A percentile compares a stretch with the other conserved stretches of the same genome.
Conservation (phyloP, 2,888 invertebrate species). For the Anagyrus pseudococci region DNA sequence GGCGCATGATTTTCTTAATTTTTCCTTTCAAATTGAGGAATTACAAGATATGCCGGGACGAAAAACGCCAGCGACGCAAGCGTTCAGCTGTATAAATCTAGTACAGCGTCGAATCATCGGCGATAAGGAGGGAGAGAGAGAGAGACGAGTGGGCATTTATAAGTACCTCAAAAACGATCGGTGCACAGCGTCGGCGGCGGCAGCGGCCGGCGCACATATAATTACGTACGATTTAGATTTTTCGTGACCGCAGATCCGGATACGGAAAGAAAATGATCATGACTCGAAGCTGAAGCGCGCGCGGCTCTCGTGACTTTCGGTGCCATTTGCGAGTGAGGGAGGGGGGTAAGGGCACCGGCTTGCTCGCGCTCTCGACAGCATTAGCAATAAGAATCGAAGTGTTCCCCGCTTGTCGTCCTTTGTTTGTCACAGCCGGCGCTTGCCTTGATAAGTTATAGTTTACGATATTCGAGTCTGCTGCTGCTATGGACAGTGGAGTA, state of each 20-base stretch:
- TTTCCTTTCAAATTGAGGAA: constrained; percentile 23
- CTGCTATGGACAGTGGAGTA: background rate
- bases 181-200: background rate
- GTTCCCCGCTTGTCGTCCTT: constrained; percentile 13
- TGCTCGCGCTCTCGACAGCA: constrained; percentile 21
- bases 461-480: constrained; percentile 13
- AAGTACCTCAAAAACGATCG: constrained; percentile 33
- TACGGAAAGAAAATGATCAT: constrained; percentile 39
- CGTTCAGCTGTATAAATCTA: background rate
- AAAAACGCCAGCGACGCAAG: constrained; percentile 2
- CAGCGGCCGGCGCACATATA: constrained; percentile 23
- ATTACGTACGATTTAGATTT: constrained; percentile 41
- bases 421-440: constrained; percentile 34
- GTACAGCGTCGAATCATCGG: background rate
- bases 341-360: too few species aligned
- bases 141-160: constrained; percentile 25
- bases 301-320: constrained; percentile 21
- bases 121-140: background rate
- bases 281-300: constrained; percentile 29
- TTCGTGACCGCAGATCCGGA: constrained; percentile 40
- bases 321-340: too few species aligned
- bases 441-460: too few species aligned
- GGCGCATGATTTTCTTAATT: background rate
- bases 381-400: constrained; percentile 29
- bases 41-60: too few species aligned